Evolutionary conservation across 2,113 vertebrate genomes (phyloP).

Genomic region (Mormyrus lacerda): DNA sequence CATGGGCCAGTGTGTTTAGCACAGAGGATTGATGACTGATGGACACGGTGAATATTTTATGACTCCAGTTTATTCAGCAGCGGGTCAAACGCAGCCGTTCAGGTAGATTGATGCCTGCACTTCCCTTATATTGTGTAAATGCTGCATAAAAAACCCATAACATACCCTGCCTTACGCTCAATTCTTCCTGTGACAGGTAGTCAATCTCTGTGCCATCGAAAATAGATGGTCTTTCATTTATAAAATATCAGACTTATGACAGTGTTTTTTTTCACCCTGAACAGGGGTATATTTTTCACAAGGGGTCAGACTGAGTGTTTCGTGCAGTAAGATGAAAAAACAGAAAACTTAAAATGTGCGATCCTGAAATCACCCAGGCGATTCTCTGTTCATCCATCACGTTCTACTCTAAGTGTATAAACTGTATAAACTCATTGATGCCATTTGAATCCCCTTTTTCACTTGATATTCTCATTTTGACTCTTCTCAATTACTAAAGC

Average conservation of each 20-base stretch:
- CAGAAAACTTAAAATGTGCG: background rate
- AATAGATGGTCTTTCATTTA: background rate
- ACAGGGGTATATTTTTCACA: background rate
- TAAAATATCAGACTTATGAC: background rate
- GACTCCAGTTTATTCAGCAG: background rate
- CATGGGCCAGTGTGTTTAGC: background rate
- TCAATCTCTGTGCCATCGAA: background rate
- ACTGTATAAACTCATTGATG: background rate
- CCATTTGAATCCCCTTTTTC: background rate
- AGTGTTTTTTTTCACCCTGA: background rate
- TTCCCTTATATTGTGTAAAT: background rate
- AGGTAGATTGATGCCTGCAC: background rate
- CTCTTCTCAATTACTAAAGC: background rate
- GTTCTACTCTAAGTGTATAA: background rate
- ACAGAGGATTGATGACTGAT: background rate
- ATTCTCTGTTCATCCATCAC: background rate
- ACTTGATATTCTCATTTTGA: background rate
- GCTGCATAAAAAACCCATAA: background rate
- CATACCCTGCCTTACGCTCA: background rate
- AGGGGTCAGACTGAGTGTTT: background rate
- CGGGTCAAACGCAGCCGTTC: background rate
- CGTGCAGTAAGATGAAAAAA: background rate
- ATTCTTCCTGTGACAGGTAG: background rate
- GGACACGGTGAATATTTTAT: background rate
- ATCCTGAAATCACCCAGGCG: background rate